phyloP scores from a whole-genome alignment of 2,888 invertebrate species.

The Phorcus lineatus region DNA sequence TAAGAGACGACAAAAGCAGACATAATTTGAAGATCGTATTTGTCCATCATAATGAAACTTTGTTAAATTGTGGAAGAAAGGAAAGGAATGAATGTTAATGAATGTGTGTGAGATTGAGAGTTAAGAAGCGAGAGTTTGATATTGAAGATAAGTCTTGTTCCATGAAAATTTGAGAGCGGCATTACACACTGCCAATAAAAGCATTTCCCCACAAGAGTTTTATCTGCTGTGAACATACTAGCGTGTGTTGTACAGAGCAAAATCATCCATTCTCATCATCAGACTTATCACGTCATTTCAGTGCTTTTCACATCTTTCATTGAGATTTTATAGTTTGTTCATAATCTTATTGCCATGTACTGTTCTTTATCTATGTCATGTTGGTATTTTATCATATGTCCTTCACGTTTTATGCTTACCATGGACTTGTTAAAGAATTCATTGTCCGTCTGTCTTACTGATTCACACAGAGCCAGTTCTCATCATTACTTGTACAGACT shows the following conservation, averaged over 20 bases:
- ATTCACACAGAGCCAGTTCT: neutral
- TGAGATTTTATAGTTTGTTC: constrained; percentile 20
- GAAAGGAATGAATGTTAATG: neutral
- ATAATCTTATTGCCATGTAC: neutral
- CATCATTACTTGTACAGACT: neutral
- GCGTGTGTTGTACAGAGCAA: too few relatives aligned
- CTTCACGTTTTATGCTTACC: constrained; percentile 1
- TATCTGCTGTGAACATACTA: too few relatives aligned
- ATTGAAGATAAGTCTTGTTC: too few relatives aligned
- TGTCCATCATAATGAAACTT: neutral
- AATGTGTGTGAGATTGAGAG: neutral
- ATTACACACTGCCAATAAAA: too few relatives aligned
- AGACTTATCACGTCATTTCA: neutral
- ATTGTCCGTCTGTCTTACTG: neutral
- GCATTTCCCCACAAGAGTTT: too few relatives aligned
- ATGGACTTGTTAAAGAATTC: constrained; percentile 9
- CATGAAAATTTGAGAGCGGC: too few relatives aligned
- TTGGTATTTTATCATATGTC: constrained; percentile 12
- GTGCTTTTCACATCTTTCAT: constrained; percentile 18
- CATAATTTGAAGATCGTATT: neutral
- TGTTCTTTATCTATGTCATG: neutral
- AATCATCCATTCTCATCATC: too few relatives aligned
- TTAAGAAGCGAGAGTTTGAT: too few relatives aligned
- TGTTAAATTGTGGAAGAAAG: neutral
- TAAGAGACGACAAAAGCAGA: neutral